Evolutionary conservation across 2,888 invertebrate species (phyloP).

Genomic region (Lepidochrysops patricia): DNA sequence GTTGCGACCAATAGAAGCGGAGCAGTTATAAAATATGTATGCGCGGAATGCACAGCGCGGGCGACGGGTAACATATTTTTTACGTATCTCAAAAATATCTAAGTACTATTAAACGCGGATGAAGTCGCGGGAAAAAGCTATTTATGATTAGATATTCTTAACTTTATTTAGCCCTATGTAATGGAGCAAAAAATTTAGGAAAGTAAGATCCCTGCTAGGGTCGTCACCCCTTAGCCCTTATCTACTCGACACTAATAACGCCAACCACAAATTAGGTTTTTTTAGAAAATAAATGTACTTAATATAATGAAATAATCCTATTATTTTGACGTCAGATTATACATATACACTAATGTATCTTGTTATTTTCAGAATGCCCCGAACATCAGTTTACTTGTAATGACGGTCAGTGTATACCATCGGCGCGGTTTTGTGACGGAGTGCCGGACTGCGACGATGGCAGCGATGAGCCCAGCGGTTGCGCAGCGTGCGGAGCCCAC

Average conservation of each 20-base stretch:
- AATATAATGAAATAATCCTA: no score
- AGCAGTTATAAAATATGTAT: no score
- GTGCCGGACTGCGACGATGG: conserved; percentile 78
- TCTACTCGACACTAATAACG: neutral
- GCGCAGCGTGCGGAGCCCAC: conserved; percentile 70
- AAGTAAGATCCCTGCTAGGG: neutral
- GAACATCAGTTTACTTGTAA: conserved; percentile 72
- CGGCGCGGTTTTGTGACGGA: conserved; percentile 81
- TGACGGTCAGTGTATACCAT: conserved; percentile 78
- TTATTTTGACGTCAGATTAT: no score
- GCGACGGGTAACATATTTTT: no score
- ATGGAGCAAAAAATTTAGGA: neutral
- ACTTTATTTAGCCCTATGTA: neutral
- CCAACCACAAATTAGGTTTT: no score
- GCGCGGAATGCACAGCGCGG: no score
- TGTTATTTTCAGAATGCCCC: conserved; percentile 54
- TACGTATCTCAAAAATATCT: no score
- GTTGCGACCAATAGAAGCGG: neutral
- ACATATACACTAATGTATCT: no score
- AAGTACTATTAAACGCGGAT: no score
- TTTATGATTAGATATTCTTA: no score
- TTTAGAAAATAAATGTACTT: no score
- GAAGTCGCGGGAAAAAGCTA: no score
- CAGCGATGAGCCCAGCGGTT: conserved; percentile 79
- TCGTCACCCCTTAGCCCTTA: neutral